Evolutionary conservation across 2,888 invertebrate genomes (phyloP), one percentile per base, ranked within the genome.

Genomic region (Ganaspis brasiliensis): DNA sequence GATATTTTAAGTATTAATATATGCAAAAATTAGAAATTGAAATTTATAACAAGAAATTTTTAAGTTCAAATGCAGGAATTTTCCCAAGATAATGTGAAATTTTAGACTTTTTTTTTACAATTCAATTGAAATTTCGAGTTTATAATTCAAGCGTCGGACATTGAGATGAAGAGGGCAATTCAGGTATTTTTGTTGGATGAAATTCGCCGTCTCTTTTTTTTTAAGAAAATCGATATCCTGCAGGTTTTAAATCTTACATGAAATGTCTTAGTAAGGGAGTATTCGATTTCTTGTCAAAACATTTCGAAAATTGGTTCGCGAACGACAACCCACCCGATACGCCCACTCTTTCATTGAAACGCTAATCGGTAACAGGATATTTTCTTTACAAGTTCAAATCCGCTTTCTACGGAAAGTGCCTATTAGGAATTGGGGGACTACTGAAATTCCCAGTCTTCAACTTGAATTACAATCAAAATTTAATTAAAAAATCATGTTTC

Each of bases 331-430:
- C 16, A 67, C 70, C 24, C 37, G 26, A 52, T 26, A 70, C 59
- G 55, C 49, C 71, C 35, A 63, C 52, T 49, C 49, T 73, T 78
- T 74, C 80, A 83, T 84, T 84, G 72, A 82, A 85, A 83, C 88
- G 88, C 87, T 90, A 89, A 90, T 89, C 89, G 88, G 90, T 89
- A 91, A 91, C 83, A 76, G 74, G 90, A 91, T 87, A 89, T 85
- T 86, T 86, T 86, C 84, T 84, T 82, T 76, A 73, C 72, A 83
- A 84, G 85, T 74, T 79, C 57, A 84, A 87, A 73, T 77, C 81
- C 63, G 8, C 77, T 21, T 73, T 78, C 45, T 67, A 40, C 40
- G 40, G 40, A 67, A 67, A 67, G 40, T 40, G 67, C 67, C 24
- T 45, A 45, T 67, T 67, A 63, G 21, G 63, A 63, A 63, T 37